Conservation (phyloP, 2,113 vertebrate genomes). For the Dunckerocampus dactyliophorus region DNA sequence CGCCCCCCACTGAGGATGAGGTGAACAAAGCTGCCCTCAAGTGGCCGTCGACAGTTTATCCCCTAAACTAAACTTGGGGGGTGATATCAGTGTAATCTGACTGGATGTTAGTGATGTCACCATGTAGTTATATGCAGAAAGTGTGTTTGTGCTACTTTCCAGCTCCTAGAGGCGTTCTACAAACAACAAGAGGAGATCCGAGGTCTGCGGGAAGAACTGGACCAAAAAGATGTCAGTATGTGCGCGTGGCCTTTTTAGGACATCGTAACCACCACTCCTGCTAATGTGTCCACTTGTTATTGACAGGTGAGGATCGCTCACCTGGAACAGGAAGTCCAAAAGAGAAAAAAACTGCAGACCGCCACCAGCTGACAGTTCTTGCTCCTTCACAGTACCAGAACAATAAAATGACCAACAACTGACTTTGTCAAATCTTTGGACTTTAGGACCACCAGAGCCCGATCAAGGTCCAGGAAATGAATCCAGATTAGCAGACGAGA, state of each 20-base stretch:
- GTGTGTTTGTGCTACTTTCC: slow-evolving; percentile 16
- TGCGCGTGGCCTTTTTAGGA: not conserved
- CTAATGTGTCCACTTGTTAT: not conserved
- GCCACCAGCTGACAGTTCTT: slow-evolving; percentile 45
- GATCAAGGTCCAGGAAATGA: not conserved
- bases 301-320: slow-evolving; percentile 73
- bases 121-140: too few relatives aligned
- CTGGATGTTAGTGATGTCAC: too few relatives aligned
- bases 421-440: not conserved
- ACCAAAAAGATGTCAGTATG: slow-evolving; percentile 69
- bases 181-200: slow-evolving; percentile 87
- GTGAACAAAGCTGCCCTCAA: slow-evolving; percentile 13
- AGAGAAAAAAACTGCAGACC: slow-evolving; percentile 50
- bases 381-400: not conserved
- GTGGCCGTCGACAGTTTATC: too few relatives aligned
- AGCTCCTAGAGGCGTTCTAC: slow-evolving; percentile 85
- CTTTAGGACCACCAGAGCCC: not conserved
- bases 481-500: slow-evolving; percentile 10
- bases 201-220: slow-evolving; percentile 75
- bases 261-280: not conserved
- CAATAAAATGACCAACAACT: not conserved
- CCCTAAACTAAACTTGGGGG: too few relatives aligned
- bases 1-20: slow-evolving; percentile 47
- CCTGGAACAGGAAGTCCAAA: slow-evolving; percentile 79
- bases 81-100: too few relatives aligned